A percentile compares a stretch with the other conserved stretches of the same genome.
These are phyloP conservation scores for Myripristis jacobus DNA, from an alignment of 2,797 vertebrate species.

Conservation along the genomic window DNA sequence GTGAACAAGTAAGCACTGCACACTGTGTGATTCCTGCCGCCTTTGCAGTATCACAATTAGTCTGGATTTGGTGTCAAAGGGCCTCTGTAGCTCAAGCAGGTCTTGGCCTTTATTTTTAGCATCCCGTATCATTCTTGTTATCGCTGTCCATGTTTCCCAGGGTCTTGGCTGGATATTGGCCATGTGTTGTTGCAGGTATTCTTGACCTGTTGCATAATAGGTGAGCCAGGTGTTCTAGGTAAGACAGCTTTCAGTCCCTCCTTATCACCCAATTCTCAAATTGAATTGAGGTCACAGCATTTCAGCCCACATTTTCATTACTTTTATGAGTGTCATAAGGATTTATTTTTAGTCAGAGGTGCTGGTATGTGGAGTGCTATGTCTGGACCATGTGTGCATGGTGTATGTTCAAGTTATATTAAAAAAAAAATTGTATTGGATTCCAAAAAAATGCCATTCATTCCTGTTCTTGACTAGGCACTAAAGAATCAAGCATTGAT, in stretches of 20 bases:
- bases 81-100: not conserved
- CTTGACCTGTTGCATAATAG: slow-evolving; percentile 14
- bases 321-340: too few species aligned
- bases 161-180: not conserved
- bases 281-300: not conserved
- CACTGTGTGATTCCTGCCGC: too few species aligned
- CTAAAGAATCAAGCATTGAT: too few species aligned
- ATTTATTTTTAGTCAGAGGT: too few species aligned
- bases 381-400: not conserved
- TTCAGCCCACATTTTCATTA: slow-evolving; percentile 8
- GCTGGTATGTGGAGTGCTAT: not conserved
- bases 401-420: too few species aligned
- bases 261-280: not conserved
- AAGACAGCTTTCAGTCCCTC: slow-evolving; percentile 1
- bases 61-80: not conserved
- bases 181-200: slow-evolving; percentile 8
- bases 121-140: slow-evolving; percentile 8
- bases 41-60: too few species aligned
- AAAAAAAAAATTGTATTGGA: too few species aligned
- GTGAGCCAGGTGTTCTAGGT: not conserved
- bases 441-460: too few species aligned
- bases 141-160: not conserved
- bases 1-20: not conserved
- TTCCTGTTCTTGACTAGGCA: too few species aligned
- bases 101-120: slow-evolving; percentile 19